Evolutionary conservation across 2,113 vertebrate genomes (phyloP).

Genomic region (Coregonus clupeaformis): DNA sequence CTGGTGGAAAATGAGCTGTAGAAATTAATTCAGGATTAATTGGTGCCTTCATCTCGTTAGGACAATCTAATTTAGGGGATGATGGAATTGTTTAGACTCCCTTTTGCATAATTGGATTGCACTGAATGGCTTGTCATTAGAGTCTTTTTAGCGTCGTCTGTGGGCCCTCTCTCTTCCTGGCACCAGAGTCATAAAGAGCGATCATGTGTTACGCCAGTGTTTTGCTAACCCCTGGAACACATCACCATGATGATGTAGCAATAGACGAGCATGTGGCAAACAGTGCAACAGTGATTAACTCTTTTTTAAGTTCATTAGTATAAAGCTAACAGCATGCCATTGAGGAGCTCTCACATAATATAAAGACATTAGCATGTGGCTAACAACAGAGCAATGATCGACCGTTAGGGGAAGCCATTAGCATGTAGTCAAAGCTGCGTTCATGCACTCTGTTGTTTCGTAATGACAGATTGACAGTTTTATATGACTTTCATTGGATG

Average conservation of each 20-base stretch:
- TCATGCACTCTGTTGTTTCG: constrained; percentile 32
- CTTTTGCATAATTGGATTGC: constrained; percentile 99
- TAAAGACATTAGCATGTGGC: constrained; percentile 60
- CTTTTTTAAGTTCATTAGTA: constrained; percentile 70
- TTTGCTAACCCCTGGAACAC: constrained; percentile 77
- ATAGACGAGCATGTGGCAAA: constrained; percentile 75
- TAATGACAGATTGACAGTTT: constrained; percentile 27
- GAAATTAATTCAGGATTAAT: constrained; percentile 99
- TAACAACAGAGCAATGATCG: constrained; percentile 60
- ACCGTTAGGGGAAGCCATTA: constrained; percentile 56
- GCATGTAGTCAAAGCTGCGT: constrained; percentile 40
- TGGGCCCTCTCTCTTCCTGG: constrained; percentile 88
- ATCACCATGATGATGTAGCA: constrained; percentile 46
- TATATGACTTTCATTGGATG: constrained; percentile 24
- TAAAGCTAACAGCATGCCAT: constrained; percentile 49
- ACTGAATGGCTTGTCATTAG: constrained; percentile 99
- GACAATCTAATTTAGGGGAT: constrained; percentile 99
- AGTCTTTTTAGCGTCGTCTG: constrained; percentile 99
- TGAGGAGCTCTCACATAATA: constrained; percentile 53
- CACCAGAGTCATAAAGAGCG: constrained; percentile 98
- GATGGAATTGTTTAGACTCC: constrained; percentile 99
- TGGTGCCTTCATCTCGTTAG: constrained; percentile 99
- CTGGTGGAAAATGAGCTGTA: constrained; percentile 99
- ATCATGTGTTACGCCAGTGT: constrained; percentile 94
- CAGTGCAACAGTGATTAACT: constrained; percentile 75